Percentiles rank a stretch among this genome's conserved stretches.
phyloP scores from a whole-genome alignment of 2,888 invertebrate species.

The Hofmannophila pseudospretella region DNA sequence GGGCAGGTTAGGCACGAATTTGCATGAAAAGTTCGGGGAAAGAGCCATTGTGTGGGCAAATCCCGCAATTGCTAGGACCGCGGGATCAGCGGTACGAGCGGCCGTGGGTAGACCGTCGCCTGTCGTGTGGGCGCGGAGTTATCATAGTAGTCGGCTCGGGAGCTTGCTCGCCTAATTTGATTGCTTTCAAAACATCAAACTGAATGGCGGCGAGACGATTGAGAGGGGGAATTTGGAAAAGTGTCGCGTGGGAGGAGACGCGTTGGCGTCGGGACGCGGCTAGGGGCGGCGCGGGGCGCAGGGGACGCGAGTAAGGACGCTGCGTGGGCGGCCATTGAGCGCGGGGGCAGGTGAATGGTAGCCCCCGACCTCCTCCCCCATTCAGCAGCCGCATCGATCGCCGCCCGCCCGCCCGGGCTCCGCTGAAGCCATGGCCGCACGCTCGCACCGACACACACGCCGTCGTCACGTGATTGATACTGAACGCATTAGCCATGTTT shows the following conservation, averaged over 20 bases:
- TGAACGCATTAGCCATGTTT: conserved; percentile 21
- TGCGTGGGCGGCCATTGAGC: conserved; percentile 74
- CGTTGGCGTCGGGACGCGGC: conserved; percentile 38
- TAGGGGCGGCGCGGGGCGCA: conserved; percentile 22
- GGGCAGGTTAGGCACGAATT: background rate
- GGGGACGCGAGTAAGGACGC: conserved; percentile 38
- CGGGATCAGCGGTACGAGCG: background rate
- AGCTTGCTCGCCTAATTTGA: conserved; percentile 39
- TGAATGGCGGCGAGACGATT: conserved; percentile 60
- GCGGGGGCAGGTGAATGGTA: conserved; percentile 70
- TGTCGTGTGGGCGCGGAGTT: conserved; percentile 19
- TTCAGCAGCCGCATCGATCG: conserved; percentile 55
- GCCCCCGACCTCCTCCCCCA: conserved; percentile 48
- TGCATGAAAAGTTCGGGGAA: background rate
- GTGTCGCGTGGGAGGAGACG: conserved; percentile 58
- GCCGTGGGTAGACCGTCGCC: background rate
- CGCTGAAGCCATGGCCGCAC: conserved; percentile 9
- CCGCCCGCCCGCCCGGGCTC: conserved; percentile 26
- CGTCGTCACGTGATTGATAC: conserved; percentile 19
- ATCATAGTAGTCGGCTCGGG: conserved; percentile 14
- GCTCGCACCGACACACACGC: conserved; percentile 6
- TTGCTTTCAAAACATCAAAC: conserved; percentile 53
- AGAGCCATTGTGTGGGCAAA: background rate
- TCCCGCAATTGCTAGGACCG: background rate
- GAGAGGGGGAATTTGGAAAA: conserved; percentile 57